Base-by-base conservation (phyloP, 2,888 invertebrate genomes). In the Theretra japonica region DNA sequence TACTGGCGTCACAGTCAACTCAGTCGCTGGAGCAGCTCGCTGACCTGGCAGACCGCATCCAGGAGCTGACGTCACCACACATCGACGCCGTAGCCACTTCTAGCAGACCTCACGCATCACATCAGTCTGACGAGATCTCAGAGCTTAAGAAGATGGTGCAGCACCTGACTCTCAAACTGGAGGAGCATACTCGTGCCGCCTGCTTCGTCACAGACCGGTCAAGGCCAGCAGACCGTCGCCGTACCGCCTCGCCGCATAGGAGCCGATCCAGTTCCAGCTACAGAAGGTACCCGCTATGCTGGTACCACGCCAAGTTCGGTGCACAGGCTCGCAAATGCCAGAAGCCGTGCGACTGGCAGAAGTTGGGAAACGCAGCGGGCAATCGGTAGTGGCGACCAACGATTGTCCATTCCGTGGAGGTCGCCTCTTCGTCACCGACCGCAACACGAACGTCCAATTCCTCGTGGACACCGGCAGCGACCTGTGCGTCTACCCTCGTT, bases 401-500 rank as follows among this genome's bases (percentile, higher is more conserved):
- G 70, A 72, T 57, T 73, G 75, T 69, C 71, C 59, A 4, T 1
- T 57, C 17, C 19, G 25, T 1, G 2, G 56, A 17, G 73, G 73
- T 65, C 72, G 73, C 21, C 68, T 73, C 0, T 75, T 75, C 17
- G 70, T 74, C 0, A 71, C 70, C 0, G 73, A 71, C 19, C 72
- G 57, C 5, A 59, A 0, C 1, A n/a, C 68, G 41, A 68, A 73
- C 19, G 33, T 19, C 4, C 68, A 70, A 41, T 48, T 65, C 41
- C n/a, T 71, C 2, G 68, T 68, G 11, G 74, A 73, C 30, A 69
- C 72, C 17, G 73, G 68, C n/a, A 30, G 30, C 6, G 73, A 72
- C 33, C 59, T 73, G 2, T 74, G 74, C 41, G 70, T 72, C 19
- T 73, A 53, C 21, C 74, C 74, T 8, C 50, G 62, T 2, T 62